Evolutionary conservation across 2,113 vertebrate species (phyloP), one percentile per base, ranked within the genome.

Genomic region (Pseudolaguvia tuberculata): DNA sequence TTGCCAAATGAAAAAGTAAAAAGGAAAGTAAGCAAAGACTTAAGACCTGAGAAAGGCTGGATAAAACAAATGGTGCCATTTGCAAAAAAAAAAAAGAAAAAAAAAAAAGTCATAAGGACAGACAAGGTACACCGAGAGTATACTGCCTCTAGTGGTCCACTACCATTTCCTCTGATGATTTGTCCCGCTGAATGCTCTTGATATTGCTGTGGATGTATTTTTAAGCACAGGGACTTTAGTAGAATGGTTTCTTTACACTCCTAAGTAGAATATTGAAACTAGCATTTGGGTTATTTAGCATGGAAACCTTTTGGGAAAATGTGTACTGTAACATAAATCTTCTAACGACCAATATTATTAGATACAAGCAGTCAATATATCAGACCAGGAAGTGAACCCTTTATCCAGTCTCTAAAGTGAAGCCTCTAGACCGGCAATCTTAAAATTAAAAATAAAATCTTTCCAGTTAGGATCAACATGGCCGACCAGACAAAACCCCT

Each of bases 391-490:
- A n/a, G 35, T 21, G 15, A 48, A 75, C 13, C 21, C 21, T 52
- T 35, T 14, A 31, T 14, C 0, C 61, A 50, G 18, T 61, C 27
- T 17, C 20, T 17, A 47, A 50, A 4, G 18, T n/a, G 55, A 48
- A 51, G n/a, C n/a, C n/a, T n/a, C n/a, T n/a, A n/a, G n/a, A n/a
- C n/a, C n/a, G n/a, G n/a, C n/a, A n/a, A n/a, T n/a, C n/a, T n/a
- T n/a, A n/a, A n/a, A n/a, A n/a, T n/a, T n/a, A n/a, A n/a, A n/a
- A n/a, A n/a, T n/a, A n/a, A n/a, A n/a, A 35, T 81, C 31, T 29
- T 75, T 84, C 77, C 39, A 70, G 55, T 39, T 83, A 71, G 79
- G 65, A 81, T 86, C 80, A 84, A 80, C 82, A 84, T 70, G 79
- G 77, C 69, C 58, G 70, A 72, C 47, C 66, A 83, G 50, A 15